phyloP scores from a whole-genome alignment of 2,797 vertebrate genomes.

The Carduelis carduelis region DNA sequence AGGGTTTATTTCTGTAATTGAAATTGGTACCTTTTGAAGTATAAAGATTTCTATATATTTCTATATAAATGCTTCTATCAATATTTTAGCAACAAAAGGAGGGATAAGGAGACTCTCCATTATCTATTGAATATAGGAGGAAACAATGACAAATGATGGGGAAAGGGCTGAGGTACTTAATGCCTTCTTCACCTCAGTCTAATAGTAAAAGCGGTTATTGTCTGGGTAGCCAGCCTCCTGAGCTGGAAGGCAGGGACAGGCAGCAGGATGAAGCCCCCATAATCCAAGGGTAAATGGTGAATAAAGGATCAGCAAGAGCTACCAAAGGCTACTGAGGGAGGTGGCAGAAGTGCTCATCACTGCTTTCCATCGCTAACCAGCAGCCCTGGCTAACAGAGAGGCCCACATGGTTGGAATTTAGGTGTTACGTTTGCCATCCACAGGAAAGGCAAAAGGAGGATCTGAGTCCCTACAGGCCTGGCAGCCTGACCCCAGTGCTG shows the following conservation, averaged over 20 bases:
- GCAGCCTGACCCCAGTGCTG: not conserved
- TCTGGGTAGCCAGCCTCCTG: not conserved
- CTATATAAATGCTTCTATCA: not conserved
- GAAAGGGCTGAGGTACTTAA: not conserved
- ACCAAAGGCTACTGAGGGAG: not conserved
- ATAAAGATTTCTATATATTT: not conserved
- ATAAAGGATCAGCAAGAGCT: not conserved
- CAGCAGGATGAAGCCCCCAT: not conserved
- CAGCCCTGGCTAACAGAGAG: not conserved
- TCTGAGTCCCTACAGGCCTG: not conserved
- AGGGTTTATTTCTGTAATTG: not conserved
- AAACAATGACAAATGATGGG: not conserved
- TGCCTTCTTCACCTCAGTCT: not conserved
- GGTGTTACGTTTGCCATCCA: not conserved
- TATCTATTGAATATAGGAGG: not conserved
- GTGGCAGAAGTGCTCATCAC: not conserved
- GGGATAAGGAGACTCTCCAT: not conserved
- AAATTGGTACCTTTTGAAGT: not conserved
- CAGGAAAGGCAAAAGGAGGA: fast-evolving
- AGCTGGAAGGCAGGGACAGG: not conserved
- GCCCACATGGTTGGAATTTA: not conserved
- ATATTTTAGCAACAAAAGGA: not conserved
- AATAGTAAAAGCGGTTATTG: not conserved
- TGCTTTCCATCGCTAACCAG: not conserved
- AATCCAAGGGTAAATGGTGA: not conserved